These are phyloP conservation scores for Oreotragus oreotragus DNA, from an alignment of 2,113 vertebrate genomes.

Conservation along the genomic window DNA sequence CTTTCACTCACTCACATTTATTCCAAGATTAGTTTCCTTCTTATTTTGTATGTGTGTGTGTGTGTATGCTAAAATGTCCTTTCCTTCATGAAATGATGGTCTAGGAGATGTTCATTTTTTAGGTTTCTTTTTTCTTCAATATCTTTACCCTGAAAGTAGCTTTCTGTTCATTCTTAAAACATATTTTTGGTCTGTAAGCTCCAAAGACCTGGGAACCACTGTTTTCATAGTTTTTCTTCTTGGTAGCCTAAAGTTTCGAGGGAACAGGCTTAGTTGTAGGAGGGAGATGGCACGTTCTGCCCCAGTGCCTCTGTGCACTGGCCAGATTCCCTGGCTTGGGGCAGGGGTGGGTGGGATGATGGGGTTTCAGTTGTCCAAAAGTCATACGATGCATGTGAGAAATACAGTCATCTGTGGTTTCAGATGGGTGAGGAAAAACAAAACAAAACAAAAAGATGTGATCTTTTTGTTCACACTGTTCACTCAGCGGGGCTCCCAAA, in stretches of 20 bases:
- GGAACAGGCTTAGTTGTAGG: conserved; percentile 50
- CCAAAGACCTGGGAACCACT: background rate
- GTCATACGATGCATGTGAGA: background rate
- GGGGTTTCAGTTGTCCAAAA: background rate
- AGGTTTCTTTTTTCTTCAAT: background rate
- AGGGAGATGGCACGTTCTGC: conserved; percentile 15
- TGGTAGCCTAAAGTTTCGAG: conserved; percentile 60
- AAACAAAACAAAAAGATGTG: background rate
- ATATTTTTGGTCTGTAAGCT: background rate
- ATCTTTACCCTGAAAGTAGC: background rate
- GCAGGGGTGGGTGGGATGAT: background rate
- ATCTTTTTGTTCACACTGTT: background rate
- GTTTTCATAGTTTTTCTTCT: conserved; percentile 53
- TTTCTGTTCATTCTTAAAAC: background rate
- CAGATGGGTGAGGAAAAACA: accelerated
- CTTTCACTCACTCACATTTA: background rate
- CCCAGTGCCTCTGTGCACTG: background rate
- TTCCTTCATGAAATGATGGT: background rate
- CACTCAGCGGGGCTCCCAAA: background rate
- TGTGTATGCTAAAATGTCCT: background rate
- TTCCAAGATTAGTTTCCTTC: background rate
- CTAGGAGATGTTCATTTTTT: background rate
- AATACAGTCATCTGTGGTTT: background rate
- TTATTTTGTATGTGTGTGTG: too few species aligned
- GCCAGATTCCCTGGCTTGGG: background rate